Base-by-base conservation (phyloP, 2,113 vertebrate species). In the Gambusia affinis region DNA sequence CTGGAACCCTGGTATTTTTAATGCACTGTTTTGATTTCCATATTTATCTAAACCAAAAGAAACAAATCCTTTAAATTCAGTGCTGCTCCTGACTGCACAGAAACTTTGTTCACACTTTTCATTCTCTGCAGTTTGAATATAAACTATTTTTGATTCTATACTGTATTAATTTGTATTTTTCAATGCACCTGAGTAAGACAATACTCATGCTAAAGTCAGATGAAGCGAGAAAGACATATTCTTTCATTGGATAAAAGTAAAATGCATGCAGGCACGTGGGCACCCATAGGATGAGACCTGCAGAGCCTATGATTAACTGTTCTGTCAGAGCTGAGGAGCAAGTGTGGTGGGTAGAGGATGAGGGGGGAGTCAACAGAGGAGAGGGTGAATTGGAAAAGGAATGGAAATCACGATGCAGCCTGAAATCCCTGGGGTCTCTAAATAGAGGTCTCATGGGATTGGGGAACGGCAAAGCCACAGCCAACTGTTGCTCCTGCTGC, bases 221-320 rank as follows among this genome's bases (percentile, higher is more conserved):
- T 64, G 62, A 64, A 31, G 54, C 61, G 70, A 76, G 69, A 64
- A 47, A 78, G 81, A 84, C 37, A 73, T 68, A 83, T 84, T 71
- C 31, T 78, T 57, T 80, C 70, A 72, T 80, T 78, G 70, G 61
- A 65, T 73, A 68, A 84, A 90, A 88, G 89, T 69, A 84, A 90
- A 88, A 30, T 60, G 33, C 31, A 29, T 30, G 47, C 14, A 33
- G 44, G 37, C 24, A 31, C 67, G 69, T 19, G 60, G 47, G 67
- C 75, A 75, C 39, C 71, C 62, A 70, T 60, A 68, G 76, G 84
- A 88, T 66, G 87, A 83, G 76, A 88, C 84, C 89, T 89, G 86
- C 80, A 76, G 85, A 91, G 88, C 74, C 73, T 88, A 82, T 92
- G 90, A 93, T 92, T 87, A 92, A 93, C 87, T 88, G 84, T 87